These are phyloP conservation scores for Coracopsis vasa DNA, from an alignment of 2,113 vertebrate species.

Conservation along the genomic window DNA sequence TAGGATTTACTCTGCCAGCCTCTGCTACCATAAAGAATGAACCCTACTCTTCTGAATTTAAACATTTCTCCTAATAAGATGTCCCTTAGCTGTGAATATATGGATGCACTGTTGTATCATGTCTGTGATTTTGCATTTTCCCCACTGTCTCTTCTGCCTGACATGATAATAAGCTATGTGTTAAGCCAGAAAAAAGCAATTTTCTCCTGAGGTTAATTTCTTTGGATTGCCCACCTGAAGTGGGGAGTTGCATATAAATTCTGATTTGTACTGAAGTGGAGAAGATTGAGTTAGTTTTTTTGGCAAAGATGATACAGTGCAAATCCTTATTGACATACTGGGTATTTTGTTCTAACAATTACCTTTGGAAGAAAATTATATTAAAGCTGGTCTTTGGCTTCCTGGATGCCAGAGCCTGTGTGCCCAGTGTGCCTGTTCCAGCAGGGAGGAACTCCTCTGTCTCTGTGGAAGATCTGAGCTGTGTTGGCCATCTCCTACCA, in stretches of 20 bases:
- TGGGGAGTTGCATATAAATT: constrained; percentile 48
- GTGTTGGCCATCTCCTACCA: background rate
- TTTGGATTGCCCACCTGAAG: constrained; percentile 48
- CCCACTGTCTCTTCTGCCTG: constrained; percentile 48
- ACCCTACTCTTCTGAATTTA: background rate
- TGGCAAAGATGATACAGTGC: background rate
- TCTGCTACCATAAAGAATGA: background rate
- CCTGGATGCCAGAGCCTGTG: background rate
- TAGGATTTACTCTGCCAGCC: too few species aligned
- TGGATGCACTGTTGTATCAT: background rate
- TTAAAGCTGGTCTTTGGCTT: background rate
- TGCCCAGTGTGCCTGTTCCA: background rate
- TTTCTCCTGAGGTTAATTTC: constrained; percentile 66
- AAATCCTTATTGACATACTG: constrained; percentile 12
- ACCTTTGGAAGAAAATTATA: background rate
- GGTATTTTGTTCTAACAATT: background rate
- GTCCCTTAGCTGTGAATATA: background rate
- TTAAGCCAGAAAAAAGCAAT: constrained; percentile 64
- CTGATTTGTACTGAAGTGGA: constrained; percentile 47
- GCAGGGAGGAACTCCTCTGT: background rate
- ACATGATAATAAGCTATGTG: constrained; percentile 58
- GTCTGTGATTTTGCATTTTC: constrained; percentile 38
- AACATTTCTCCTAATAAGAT: background rate
- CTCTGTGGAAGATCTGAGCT: background rate
- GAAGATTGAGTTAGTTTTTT: constrained; percentile 30